Evolutionary conservation across 2,797 vertebrate species (phyloP), one percentile per base, ranked within the genome.

Genomic region (Cynodonichthys magdalenae): DNA sequence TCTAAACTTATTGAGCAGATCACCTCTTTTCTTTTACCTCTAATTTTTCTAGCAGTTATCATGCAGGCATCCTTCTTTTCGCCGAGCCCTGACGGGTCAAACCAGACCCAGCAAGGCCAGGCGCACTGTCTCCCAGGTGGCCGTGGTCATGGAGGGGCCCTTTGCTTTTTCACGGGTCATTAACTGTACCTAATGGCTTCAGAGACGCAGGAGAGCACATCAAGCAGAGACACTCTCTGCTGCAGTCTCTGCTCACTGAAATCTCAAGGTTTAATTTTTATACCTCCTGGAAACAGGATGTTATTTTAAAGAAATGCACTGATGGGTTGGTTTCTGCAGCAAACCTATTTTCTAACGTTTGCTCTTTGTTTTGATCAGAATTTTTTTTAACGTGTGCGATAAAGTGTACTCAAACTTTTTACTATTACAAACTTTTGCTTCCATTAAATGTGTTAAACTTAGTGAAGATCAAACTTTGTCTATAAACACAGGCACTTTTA

Each of bases 181-280:
- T 60, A 75, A 69, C 81, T 80, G 66, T 81, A 89, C 77, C 87
- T 91, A 87, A 90, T 89, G 88, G 90, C 89, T 83, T 69, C 74
- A 34, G 70, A 82, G 74, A 81, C 82, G 79, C 84, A 65, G 66
- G 86, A 69, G 80, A 91, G 85, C 29, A 54, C 83, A 86, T 86
- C 82, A 87, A 76, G 73, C 70, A 31, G 70, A 89, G 84, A 73
- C 77, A 82, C 89, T 87, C 85, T 88, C 75, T 71, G 76, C 59
- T 88, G 84, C 75, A 61, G 82, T 87, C 91, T 93, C 88, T 91
- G 88, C 75, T 92, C 88, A 88, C 88, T 90, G 88, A 80, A 71
- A 87, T 85, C 69, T 84, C 75, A 67, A 87, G 86, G 78, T 85
- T 90, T 88, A 81, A 62, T 89, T 90, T 90, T 90, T 88, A 82